These are phyloP conservation scores for Amiota minor DNA, from an alignment of 2,888 invertebrate genomes.

Conservation along the genomic window DNA sequence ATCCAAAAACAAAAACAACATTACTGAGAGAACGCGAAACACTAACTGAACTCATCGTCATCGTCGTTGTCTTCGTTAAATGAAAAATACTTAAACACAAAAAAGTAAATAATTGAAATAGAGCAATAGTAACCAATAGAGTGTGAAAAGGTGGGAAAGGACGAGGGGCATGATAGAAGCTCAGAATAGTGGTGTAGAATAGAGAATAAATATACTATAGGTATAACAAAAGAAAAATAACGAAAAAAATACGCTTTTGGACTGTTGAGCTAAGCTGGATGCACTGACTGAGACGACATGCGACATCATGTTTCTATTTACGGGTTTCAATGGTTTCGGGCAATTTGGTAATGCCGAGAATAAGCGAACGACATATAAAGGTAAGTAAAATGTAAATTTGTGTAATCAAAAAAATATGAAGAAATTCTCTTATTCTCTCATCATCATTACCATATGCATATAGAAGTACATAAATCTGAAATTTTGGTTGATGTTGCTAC, in stretches of 20 bases:
- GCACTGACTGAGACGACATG: conserved; percentile 46
- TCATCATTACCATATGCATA: background rate
- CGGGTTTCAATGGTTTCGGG: conserved; percentile 72
- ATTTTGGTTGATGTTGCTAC: background rate
- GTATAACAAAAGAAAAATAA: background rate
- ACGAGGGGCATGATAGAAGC: conserved; percentile 10
- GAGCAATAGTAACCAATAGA: conserved; percentile 13
- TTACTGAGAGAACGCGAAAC: conserved; percentile 16
- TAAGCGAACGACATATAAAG: conserved; percentile 43
- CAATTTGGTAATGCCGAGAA: conserved; percentile 59
- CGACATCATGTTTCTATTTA: conserved; percentile 54
- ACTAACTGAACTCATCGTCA: conserved; percentile 13
- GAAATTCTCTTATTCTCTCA: background rate
- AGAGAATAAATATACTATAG: too few species aligned
- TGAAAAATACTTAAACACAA: background rate
- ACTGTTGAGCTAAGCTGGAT: conserved; percentile 21
- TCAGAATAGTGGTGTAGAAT: background rate
- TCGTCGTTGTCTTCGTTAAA: background rate
- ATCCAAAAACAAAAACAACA: conserved; percentile 5
- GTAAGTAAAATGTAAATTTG: conserved; percentile 36
- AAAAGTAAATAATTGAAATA: conserved; percentile 28
- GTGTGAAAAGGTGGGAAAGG: conserved; percentile 12
- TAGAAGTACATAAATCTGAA: background rate
- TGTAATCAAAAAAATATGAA: conserved; percentile 41
- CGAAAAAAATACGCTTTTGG: background rate